A percentile compares a stretch with the other conserved stretches of the same genome.
Conservation (phyloP, 2,113 vertebrate genomes). For the Cavia porcellus region DNA sequence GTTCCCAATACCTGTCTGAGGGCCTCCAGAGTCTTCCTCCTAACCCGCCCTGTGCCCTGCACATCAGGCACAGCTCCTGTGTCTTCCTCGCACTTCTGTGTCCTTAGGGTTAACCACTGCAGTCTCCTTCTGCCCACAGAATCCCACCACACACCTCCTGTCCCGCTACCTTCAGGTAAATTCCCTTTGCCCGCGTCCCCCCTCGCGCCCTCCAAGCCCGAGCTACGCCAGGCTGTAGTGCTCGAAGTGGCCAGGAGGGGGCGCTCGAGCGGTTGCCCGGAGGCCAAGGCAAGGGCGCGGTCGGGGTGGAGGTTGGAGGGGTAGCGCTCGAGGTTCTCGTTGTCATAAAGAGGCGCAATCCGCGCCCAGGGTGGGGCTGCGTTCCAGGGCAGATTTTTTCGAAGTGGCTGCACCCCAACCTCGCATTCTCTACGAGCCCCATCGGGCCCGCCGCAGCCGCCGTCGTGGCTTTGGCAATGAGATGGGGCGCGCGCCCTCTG, state of each 20-base stretch:
- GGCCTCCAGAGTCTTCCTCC: background rate
- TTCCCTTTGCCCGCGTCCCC: background rate
- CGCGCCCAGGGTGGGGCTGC: background rate
- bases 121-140: background rate
- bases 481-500: conserved; percentile 80
- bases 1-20: background rate
- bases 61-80: background rate
- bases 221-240: background rate
- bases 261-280: conserved; percentile 7
- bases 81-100: background rate
- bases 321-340: background rate
- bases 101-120: background rate
- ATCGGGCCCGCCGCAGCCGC: background rate
- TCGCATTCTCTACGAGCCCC: background rate
- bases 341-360: background rate
- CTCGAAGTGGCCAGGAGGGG: conserved; percentile 67
- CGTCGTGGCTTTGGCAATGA: conserved; percentile 56
- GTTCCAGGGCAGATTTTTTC: background rate
- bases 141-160: background rate
- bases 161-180: background rate
- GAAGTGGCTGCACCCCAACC: background rate
- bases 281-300: conserved; percentile 41
- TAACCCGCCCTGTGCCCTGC: background rate
- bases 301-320: conserved; percentile 19
- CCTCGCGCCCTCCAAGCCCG: background rate